Evolutionary conservation across 2,888 invertebrate species (phyloP), one percentile per base, ranked within the genome.

Genomic region (Himalopsyche anomala): DNA sequence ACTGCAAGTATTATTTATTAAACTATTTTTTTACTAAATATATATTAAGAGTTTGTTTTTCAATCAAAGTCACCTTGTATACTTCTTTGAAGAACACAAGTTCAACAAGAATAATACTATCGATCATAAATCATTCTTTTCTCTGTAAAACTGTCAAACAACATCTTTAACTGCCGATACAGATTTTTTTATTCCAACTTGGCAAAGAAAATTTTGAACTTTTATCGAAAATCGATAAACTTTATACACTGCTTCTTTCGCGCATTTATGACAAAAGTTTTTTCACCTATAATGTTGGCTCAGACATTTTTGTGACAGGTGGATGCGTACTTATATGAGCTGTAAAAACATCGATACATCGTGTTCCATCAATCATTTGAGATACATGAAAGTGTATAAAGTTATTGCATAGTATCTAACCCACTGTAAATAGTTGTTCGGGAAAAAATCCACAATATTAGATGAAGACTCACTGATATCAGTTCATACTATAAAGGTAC

Each of bases 171-270:
- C 74, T 74, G 38, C 36, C 74, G 74, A 74, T 74, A 74, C 74
- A 74, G 19, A 15, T 74, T 74, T 74, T 74, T 74, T 36, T 51
- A 51, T 51, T 15, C 51, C 51, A 5, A 15, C 51, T 51, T 45
- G 28, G 69, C 69, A 11, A 28, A 36, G 19, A 69, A 69, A 69
- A 69, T 36, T 74, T 28, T 74, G 36, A 74, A 74, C 74, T 74
- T 74, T 74, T 74, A 74, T 74, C 36, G 74, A 74, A 74, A 74
- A 74, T 74, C 74, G 74, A 74, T 74, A 74, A 74, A 74, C 69
- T 69, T 69, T 69, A 69, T 69, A 36, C 74, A 9, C 74, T 19
- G 74, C 38, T 15, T 74, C 74, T 74, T 36, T 19, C 74, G 11
- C 36, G 36, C 74, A 74, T 74, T 74, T 74, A 74, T 36, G 74